A percentile compares a stretch with the other conserved stretches of the same genome.
Evolutionary conservation across 2,797 vertebrate species (phyloP).

Genomic region (Gymnopithys bicolor): DNA sequence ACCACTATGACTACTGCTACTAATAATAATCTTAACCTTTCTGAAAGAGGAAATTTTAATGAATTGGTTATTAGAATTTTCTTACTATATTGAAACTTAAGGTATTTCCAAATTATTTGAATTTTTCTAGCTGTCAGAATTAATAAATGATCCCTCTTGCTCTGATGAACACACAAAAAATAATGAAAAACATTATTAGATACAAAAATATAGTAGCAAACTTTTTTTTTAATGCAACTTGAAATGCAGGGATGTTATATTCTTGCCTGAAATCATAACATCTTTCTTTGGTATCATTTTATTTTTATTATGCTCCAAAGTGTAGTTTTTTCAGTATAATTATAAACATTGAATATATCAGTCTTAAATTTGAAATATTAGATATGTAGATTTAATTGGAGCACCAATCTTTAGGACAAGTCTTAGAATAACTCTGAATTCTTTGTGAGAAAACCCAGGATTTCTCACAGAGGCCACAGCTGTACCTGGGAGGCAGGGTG

Average conservation of each 20-base stretch:
- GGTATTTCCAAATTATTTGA: not conserved
- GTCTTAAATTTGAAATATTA: not conserved
- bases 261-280: not conserved
- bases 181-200: not conserved
- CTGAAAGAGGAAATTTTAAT: not conserved
- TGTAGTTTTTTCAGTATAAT: not conserved
- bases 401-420: not conserved
- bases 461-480: not conserved
- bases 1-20: not conserved
- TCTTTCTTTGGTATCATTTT: not conserved
- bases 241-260: not conserved
- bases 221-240: not conserved
- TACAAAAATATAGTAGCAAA: not conserved
- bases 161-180: not conserved
- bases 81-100: not conserved
- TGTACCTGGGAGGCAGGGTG: not conserved
- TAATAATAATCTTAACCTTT: not conserved
- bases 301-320: not conserved
- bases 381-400: not conserved
- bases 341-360: not conserved
- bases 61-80: not conserved
- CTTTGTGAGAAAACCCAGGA: not conserved
- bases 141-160: not conserved
- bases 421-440: not conserved
- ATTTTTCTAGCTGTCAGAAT: not conserved